phyloP scores from a whole-genome alignment of 2,888 invertebrate species.

The Autographa gamma region DNA sequence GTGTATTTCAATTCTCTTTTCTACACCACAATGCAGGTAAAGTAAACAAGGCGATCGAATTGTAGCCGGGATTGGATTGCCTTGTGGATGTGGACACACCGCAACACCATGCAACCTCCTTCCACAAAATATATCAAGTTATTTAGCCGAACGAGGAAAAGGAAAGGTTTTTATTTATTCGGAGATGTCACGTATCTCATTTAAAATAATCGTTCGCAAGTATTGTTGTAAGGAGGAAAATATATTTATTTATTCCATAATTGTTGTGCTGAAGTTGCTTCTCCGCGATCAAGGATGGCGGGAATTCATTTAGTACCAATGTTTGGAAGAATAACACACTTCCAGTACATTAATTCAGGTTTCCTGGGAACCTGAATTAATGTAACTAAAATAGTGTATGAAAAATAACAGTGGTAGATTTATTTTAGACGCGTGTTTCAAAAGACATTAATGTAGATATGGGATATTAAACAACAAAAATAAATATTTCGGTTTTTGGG shows the following conservation, averaged over 20 bases:
- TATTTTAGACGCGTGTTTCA: not conserved
- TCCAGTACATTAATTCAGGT: not conserved
- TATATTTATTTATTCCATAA: not conserved
- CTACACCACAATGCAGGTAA: conserved; percentile 5
- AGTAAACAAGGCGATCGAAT: not conserved
- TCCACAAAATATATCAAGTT: not conserved
- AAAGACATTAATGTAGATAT: too few species aligned
- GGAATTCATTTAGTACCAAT: not conserved
- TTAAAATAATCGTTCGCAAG: not conserved
- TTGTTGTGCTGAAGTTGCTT: not conserved
- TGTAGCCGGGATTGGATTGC: not conserved
- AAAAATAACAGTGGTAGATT: not conserved
- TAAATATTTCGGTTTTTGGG: too few species aligned
- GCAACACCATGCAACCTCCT: not conserved
- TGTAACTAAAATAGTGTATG: not conserved
- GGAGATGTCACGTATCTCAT: not conserved
- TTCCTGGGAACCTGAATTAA: too few species aligned
- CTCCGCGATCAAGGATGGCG: not conserved
- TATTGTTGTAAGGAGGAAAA: not conserved
- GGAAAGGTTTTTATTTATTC: not conserved
- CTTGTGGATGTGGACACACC: too few species aligned
- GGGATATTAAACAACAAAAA: too few species aligned
- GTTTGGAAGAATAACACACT: not conserved
- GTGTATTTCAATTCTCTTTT: not conserved
- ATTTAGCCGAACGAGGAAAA: not conserved